Percentiles rank a stretch among this genome's conserved stretches.
Evolutionary conservation across 2,797 vertebrate species (phyloP).

Genomic region (Eutrigla gurnardus): DNA sequence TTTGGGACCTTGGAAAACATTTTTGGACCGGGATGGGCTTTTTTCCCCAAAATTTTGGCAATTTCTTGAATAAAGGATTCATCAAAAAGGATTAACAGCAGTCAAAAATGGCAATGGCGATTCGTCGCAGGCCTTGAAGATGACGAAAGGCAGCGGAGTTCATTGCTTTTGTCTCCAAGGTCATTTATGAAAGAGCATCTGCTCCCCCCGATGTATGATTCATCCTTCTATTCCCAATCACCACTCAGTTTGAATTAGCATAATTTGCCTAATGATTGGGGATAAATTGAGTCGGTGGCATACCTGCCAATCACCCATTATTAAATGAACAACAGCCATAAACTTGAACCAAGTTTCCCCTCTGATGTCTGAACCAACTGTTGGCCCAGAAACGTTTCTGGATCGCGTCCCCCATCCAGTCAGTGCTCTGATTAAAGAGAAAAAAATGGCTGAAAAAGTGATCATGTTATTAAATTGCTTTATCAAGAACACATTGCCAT

Average conservation of each 20-base stretch:
- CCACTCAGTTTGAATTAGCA: conserved; percentile 65
- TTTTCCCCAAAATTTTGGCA: background rate
- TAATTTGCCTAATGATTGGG: conserved; percentile 60
- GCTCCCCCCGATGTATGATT: conserved; percentile 46
- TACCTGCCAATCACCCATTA: conserved; percentile 64
- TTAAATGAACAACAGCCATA: conserved; percentile 60
- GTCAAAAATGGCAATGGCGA: conserved; percentile 1
- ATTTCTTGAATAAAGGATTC: background rate
- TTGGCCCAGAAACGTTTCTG: conserved; percentile 39
- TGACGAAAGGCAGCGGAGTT: conserved; percentile 21
- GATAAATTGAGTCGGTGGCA: conserved; percentile 61
- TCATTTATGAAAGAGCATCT: conserved; percentile 39
- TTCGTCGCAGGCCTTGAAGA: conserved; percentile 1
- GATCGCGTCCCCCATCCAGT: conserved; percentile 35
- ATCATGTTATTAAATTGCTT: conserved; percentile 58
- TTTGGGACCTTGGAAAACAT: background rate
- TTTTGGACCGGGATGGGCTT: background rate
- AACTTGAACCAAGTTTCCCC: conserved; percentile 28
- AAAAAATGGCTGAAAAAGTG: conserved; percentile 30
- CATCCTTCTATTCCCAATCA: conserved; percentile 61
- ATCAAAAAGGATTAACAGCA: background rate
- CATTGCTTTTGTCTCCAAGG: conserved; percentile 54
- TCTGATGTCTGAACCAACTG: conserved; percentile 46
- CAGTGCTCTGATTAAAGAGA: conserved; percentile 52
- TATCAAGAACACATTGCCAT: conserved; percentile 43